These are phyloP conservation scores for Xylocampa areola DNA, from an alignment of 2,888 invertebrate species.

Conservation along the genomic window DNA sequence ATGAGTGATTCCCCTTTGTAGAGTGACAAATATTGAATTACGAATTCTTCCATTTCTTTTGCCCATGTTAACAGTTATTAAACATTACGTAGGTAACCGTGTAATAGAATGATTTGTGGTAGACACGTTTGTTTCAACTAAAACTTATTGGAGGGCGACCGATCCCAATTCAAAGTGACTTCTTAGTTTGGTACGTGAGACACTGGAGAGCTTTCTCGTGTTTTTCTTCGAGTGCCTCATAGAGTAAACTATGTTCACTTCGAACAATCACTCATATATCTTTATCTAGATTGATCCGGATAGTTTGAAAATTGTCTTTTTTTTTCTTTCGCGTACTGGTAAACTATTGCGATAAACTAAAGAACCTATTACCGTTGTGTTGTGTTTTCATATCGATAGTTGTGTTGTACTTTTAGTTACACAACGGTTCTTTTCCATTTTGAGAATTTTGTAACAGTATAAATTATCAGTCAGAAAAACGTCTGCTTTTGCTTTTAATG, in stretches of 20 bases:
- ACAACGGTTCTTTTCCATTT: too few species aligned
- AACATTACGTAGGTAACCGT: constrained; percentile 12
- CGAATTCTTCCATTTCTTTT: constrained; percentile 13
- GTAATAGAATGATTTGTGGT: constrained; percentile 25
- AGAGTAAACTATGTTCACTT: constrained; percentile 38
- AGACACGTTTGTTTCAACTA: constrained; percentile 5
- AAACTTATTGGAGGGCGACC: constrained; percentile 6
- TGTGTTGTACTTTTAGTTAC: too few species aligned
- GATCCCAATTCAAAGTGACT: constrained; percentile 33
- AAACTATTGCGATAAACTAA: too few species aligned
- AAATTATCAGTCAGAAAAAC: too few species aligned
- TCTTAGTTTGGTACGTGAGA: constrained; percentile 25
- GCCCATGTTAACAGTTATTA: constrained; percentile 16
- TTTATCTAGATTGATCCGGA: constrained; percentile 2
- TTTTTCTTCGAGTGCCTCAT: constrained; percentile 44
- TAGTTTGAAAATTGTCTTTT: background rate
- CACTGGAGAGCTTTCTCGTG: constrained; percentile 50
- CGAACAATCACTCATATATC: constrained; percentile 20
- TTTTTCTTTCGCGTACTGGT: too few species aligned
- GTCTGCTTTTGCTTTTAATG: too few species aligned
- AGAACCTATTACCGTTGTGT: too few species aligned
- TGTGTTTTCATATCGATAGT: too few species aligned
- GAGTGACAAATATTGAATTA: too few species aligned
- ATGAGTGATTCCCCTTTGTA: too few species aligned
- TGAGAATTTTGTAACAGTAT: too few species aligned